Conservation (phyloP, 2,113 vertebrate genomes). For the Hypocryptadius cinnamomeus region DNA sequence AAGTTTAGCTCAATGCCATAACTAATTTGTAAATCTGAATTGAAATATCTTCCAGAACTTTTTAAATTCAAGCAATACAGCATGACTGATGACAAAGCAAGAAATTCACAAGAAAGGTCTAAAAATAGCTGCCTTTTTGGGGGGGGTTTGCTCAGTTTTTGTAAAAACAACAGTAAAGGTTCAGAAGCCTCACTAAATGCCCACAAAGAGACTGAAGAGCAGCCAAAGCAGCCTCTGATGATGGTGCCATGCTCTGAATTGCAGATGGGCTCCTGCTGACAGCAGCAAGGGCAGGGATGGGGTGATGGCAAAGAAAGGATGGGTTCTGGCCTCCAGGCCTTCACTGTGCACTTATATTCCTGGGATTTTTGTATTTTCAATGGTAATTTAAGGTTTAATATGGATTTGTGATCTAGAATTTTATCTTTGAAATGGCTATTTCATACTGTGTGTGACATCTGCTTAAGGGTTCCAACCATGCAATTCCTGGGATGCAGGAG, state of each 20-base stretch:
- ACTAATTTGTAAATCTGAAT: background rate
- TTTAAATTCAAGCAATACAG: background rate
- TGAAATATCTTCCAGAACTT: background rate
- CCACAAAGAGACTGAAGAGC: background rate
- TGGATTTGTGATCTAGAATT: background rate
- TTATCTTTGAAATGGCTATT: background rate
- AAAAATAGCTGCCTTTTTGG: background rate
- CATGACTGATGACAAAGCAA: background rate
- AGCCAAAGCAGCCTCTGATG: background rate
- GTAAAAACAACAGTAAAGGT: background rate
- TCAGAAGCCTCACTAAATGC: background rate
- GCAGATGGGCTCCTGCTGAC: background rate
- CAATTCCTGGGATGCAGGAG: background rate
- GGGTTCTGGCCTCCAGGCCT: background rate
- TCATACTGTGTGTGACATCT: background rate
- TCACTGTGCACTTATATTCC: background rate
- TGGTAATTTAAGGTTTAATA: background rate
- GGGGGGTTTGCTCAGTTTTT: background rate
- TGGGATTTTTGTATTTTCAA: background rate
- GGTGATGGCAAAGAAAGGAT: background rate
- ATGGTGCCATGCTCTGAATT: background rate
- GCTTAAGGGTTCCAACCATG: fast-evolving
- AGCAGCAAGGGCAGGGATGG: background rate
- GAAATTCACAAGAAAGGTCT: background rate
- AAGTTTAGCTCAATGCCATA: background rate